Evolutionary conservation across 2,888 invertebrate genomes (phyloP).

Genomic region (Caenorhabditis sp.): DNA sequence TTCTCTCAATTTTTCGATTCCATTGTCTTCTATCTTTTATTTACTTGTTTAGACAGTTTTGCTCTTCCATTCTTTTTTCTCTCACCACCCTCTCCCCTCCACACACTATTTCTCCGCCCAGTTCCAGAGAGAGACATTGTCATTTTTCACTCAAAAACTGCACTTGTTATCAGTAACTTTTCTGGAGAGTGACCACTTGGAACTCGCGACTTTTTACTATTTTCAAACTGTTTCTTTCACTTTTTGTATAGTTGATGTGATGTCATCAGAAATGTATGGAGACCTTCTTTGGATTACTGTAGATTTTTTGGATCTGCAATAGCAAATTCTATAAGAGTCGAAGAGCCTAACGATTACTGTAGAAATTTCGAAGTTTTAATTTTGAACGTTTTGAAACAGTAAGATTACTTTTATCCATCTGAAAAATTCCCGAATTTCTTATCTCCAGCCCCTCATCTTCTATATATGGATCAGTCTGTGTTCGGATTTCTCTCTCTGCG

Average conservation of each 20-base stretch:
- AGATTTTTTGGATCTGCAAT: background rate
- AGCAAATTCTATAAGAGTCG: too few relatives aligned
- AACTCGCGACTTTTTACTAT: constrained; percentile 31
- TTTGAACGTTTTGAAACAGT: background rate
- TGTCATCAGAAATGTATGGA: background rate
- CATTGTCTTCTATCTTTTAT: background rate
- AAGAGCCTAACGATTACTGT: background rate
- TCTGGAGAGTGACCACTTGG: constrained; percentile 29
- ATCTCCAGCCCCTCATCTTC: background rate
- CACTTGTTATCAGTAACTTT: constrained; percentile 6
- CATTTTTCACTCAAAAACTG: background rate
- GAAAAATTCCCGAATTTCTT: background rate
- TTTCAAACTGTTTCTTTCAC: constrained; percentile 40
- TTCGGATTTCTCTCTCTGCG: constrained; percentile 9
- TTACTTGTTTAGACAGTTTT: constrained; percentile 7
- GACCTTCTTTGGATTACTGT: background rate
- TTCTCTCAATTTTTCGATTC: background rate
- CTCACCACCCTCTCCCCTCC: background rate
- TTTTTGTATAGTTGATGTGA: constrained; percentile 23
- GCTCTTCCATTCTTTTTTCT: background rate
- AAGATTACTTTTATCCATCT: too few relatives aligned
- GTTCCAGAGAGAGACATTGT: constrained; percentile 7
- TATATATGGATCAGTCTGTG: constrained; percentile 2
- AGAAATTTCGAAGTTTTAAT: background rate
- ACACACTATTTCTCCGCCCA: background rate